These are phyloP conservation scores for Cyprinodon variegatus DNA, from an alignment of 2,113 vertebrate genomes.

Conservation along the genomic window DNA sequence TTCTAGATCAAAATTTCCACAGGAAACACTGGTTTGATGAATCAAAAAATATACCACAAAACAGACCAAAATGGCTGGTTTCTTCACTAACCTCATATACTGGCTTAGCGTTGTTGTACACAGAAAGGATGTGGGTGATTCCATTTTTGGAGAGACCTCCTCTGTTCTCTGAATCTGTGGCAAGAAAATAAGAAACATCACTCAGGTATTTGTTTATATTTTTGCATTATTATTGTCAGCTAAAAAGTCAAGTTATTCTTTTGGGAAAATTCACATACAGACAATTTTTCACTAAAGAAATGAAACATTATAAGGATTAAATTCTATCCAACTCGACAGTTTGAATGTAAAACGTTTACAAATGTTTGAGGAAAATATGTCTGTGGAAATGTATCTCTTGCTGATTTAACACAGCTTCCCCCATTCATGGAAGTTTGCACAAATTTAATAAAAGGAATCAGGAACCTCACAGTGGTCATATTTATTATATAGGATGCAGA, in stretches of 20 bases:
- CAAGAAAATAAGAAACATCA: constrained; percentile 5
- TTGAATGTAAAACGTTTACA: too few species aligned
- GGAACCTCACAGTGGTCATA: not conserved
- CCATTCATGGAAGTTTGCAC: too few species aligned
- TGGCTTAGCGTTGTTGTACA: constrained; percentile 85
- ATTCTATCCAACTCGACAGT: not conserved
- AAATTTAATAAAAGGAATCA: too few species aligned
- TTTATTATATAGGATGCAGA: too few species aligned
- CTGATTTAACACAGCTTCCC: too few species aligned
- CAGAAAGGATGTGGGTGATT: constrained; percentile 88
- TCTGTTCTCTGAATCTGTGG: constrained; percentile 85
- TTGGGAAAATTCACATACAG: not conserved
- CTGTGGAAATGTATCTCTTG: too few species aligned
- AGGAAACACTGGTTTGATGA: constrained; percentile 18
- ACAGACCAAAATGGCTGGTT: constrained; percentile 2
- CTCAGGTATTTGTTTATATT: not conserved
- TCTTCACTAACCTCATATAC: constrained; percentile 80
- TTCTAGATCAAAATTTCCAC: constrained; percentile 6
- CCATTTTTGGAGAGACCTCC: constrained; percentile 81
- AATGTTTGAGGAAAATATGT: too few species aligned
- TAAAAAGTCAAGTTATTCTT: not conserved
- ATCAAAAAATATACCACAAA: not conserved
- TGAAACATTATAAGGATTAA: not conserved
- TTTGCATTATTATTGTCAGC: not conserved
- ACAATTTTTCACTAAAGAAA: not conserved